phyloP scores from a whole-genome alignment of 2,888 invertebrate genomes.

The Drepana falcataria region DNA sequence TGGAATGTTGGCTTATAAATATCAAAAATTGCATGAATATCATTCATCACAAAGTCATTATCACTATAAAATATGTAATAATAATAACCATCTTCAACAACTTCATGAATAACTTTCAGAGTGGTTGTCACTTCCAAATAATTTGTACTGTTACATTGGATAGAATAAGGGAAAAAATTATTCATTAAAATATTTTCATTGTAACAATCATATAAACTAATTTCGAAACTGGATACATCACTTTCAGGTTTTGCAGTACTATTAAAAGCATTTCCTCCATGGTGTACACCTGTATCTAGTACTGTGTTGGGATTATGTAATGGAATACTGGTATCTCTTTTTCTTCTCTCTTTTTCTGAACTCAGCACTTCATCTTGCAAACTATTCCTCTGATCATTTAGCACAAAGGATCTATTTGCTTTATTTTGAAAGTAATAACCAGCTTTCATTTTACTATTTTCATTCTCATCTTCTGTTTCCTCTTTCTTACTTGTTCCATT shows the following conservation, averaged over 20 bases:
- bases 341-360: constrained; percentile 26
- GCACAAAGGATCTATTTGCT: constrained; percentile 3
- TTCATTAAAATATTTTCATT: constrained; percentile 86
- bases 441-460: constrained; percentile 2
- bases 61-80: constrained; percentile 94
- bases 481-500: constrained; percentile 9
- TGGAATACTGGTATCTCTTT: constrained; percentile 45
- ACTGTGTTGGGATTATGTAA: constrained; percentile 72
- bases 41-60: constrained; percentile 87
- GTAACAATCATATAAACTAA: constrained; percentile 85
- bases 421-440: neutral
- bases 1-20: constrained; percentile 91
- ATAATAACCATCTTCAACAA: constrained; percentile 88
- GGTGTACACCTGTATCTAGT: constrained; percentile 85
- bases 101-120: constrained; percentile 82
- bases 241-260: constrained; percentile 76
- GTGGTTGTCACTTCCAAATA: constrained; percentile 84
- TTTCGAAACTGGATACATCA: constrained; percentile 91
- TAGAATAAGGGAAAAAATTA: constrained; percentile 83
- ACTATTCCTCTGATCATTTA: constrained; percentile 6
- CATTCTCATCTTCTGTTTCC: constrained; percentile 10
- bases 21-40: constrained; percentile 90
- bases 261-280: constrained; percentile 86
- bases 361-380: constrained; percentile 7
- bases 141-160: constrained; percentile 82